These are phyloP conservation scores for Amblyopsis rosae DNA, from an alignment of 2,113 vertebrate genomes.

Conservation along the genomic window DNA sequence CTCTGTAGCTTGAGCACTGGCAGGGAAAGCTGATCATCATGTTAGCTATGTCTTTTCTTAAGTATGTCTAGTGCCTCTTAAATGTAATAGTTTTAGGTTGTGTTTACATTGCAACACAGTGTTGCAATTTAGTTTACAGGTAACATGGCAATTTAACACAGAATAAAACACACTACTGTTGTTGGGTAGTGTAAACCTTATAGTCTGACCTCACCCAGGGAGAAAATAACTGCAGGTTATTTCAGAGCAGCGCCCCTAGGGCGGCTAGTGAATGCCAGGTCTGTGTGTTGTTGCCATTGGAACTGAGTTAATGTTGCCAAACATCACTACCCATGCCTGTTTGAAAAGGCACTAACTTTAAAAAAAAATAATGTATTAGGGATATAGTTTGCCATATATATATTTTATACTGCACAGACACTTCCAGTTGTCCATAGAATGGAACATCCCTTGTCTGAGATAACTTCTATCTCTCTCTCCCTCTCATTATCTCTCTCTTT, in stretches of 20 bases:
- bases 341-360: neutral
- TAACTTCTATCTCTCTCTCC: constrained; percentile 14
- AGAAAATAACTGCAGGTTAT: constrained; percentile 66
- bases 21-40: constrained; percentile 13
- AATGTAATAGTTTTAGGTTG: neutral
- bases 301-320: constrained; percentile 4
- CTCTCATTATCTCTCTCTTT: no score
- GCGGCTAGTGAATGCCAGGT: constrained; percentile 17
- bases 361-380: neutral
- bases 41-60: neutral
- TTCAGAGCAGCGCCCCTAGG: constrained; percentile 45
- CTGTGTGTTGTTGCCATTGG: constrained; percentile 11
- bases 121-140: no score
- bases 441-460: constrained; percentile 16
- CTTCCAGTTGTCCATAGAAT: neutral
- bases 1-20: constrained; percentile 1
- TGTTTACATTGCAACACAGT: constrained; percentile 2
- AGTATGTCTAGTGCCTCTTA: constrained; percentile 1
- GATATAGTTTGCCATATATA: neutral
- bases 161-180: neutral
- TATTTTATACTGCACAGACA: neutral
- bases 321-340: neutral
- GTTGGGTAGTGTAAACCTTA: constrained; percentile 45
- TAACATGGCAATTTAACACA: no score
- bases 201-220: constrained; percentile 42